phyloP scores from a whole-genome alignment of 2,888 invertebrate species.

The Amphipyra tragopoginis region DNA sequence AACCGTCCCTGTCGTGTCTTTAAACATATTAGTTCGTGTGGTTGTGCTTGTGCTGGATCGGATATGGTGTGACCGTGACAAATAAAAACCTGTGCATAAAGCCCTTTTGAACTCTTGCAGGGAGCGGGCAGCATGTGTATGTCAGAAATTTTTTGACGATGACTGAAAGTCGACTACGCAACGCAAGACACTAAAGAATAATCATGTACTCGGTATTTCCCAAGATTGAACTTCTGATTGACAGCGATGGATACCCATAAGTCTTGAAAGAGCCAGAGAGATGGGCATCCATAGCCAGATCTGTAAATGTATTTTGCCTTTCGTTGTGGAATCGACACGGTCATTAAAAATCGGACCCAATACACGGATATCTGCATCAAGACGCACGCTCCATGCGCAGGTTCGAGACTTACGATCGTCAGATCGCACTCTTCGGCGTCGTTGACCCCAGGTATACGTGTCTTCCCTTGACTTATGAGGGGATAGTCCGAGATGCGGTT shows the following conservation, averaged over 20 bases:
- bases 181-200: slow-evolving; percentile 21
- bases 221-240: neutral
- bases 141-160: slow-evolving; percentile 78
- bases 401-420: slow-evolving; percentile 94
- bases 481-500: slow-evolving; percentile 96
- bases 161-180: slow-evolving; percentile 45
- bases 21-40: slow-evolving; percentile 72
- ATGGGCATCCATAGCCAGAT: slow-evolving; percentile 17
- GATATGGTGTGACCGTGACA: slow-evolving; percentile 63
- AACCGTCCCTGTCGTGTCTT: slow-evolving; percentile 70
- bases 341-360: slow-evolving; percentile 52
- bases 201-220: neutral
- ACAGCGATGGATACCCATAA: slow-evolving; percentile 17
- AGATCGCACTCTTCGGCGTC: slow-evolving; percentile 96
- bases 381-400: slow-evolving; percentile 84
- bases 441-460: slow-evolving; percentile 98
- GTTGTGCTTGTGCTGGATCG: slow-evolving; percentile 80
- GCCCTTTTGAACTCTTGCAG: slow-evolving; percentile 81
- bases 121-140: slow-evolving; percentile 84
- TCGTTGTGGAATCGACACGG: slow-evolving; percentile 39
- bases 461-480: slow-evolving; percentile 98
- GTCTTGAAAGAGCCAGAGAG: neutral
- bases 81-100: slow-evolving; percentile 81
- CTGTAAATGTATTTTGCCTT: slow-evolving; percentile 11
- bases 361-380: slow-evolving; percentile 80